phyloP scores from a whole-genome alignment of 1,140 invertebrate genomes.

The Cherax destructor region DNA sequence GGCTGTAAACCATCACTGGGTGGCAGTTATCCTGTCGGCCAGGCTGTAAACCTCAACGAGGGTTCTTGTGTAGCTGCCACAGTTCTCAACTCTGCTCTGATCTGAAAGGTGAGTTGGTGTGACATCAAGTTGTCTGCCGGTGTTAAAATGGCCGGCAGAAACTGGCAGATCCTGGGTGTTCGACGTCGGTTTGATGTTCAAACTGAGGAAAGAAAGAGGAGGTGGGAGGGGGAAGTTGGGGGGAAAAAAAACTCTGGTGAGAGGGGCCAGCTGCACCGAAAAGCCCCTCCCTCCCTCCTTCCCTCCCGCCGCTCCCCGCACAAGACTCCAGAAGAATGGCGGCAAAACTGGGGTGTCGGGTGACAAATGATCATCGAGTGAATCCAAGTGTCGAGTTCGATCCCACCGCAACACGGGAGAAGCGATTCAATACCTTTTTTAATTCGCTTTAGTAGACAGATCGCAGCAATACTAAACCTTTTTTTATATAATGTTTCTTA shows the following conservation, averaged over 20 bases:
- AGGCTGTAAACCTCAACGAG: too few relatives aligned
- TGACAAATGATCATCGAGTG: slow-evolving; percentile 44
- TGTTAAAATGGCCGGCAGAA: background rate
- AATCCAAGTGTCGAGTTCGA: background rate
- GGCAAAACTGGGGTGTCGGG: slow-evolving; percentile 15
- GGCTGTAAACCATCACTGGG: too few relatives aligned
- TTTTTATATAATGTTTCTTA: background rate
- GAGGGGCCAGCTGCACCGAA: background rate
- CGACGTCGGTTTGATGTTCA: background rate
- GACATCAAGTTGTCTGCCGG: too few relatives aligned
- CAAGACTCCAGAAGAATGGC: slow-evolving; percentile 31
- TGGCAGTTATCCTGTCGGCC: too few relatives aligned
- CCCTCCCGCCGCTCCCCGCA: background rate
- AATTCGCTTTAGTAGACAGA: too few relatives aligned
- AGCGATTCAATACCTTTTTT: background rate
- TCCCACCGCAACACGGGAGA: background rate
- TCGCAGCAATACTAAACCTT: too few relatives aligned
- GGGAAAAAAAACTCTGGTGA: background rate
- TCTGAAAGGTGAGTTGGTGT: too few relatives aligned
- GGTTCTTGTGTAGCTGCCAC: too few relatives aligned
- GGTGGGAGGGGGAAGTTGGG: background rate
- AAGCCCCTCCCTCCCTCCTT: background rate
- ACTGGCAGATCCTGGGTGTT: background rate
- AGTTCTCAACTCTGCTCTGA: too few relatives aligned
- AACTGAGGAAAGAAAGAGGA: background rate